Base-by-base conservation (phyloP, 2,888 invertebrate genomes). In the Sphaerophoria taeniata region DNA sequence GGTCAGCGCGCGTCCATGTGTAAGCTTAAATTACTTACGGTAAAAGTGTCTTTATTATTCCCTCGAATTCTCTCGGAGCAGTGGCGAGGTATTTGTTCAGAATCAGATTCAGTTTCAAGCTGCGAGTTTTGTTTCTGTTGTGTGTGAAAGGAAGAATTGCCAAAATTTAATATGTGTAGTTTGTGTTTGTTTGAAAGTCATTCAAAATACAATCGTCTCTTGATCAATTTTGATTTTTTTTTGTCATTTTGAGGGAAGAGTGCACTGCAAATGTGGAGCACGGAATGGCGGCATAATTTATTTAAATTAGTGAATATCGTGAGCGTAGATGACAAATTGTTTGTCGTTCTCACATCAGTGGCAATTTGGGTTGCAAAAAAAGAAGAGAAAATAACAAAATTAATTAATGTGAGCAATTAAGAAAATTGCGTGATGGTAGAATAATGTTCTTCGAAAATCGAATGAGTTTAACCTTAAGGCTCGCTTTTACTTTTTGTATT, bases 11-110 rank as follows among this genome's bases (percentile, higher is more conserved):
- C 34, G 60, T 60, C 47, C 49, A 65, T 65, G 34, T 49, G 49
- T 49, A 49, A 65, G 65, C 12, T 34, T 11, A 34, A 65, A 65
- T 65, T 49, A 34, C 60, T 24, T 43, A 65, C 16, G 2, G 24
- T 24, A 24, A 65, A 65, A 65, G 65, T 65, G 49, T 65, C 65
- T 65, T 65, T 49, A 49, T 49, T 34, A 65, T 49, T 49, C 9
- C 4, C 14, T 65, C 49, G 34, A 49, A 14, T 33, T 24, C 24
- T 24, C 24, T 24, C 24, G 2, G 24, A n/a, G n/a, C 24, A 6
- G n/a, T 43, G 43, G 11, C 4, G 11, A 43, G 11, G 3, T 7
- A 43, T 3, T 1, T 7, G 39, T 39, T 2, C 9, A 39, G 39
- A 9, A 2, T 39, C 24, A 39, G 39, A 9, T 7, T 39, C 24